Evolutionary conservation across 2,888 invertebrate species (phyloP), one percentile per base, ranked within the genome.

Genomic region (Pseudolycoriella hygida): DNA sequence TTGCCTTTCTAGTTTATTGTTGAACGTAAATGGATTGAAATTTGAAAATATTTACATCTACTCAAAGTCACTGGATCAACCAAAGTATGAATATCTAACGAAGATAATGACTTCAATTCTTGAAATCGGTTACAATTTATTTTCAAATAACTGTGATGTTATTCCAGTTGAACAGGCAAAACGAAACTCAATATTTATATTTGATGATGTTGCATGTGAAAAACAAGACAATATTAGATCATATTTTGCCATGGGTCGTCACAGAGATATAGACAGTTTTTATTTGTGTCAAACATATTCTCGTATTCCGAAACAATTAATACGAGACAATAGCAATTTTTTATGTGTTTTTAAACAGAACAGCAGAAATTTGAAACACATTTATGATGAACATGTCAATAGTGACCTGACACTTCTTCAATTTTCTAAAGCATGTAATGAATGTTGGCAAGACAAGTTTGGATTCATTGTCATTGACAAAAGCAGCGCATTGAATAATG

Each of bases 1-100:
- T 47, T 50, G 57, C 4, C 51, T 61, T 46, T 40, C 60, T 3
- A 50, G 52, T 44, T 51, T 62, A 44, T 48, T 61, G 20, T 48
- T 52, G 25, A 50, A 56, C 49, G 52, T 53, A 10, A 59, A 61
- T 49, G 59, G 60, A 5, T 46, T 60, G 20, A 48, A 52, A 48
- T 63, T 61, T 52, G 49, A 58, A 53, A 62, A 62, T 51, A 47
- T 63, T 32, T 63, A 59, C 47, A 46, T 62, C 14, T 59, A 57
- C 32, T 49, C 49, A n/a, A 56, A 54, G 42, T 53, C 55, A 5
- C 47, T 54, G 17, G 47, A 53, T 50, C 55, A 56, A 48, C 52
- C 54, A 3, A 56, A 55, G 48, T 56, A 55, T 46, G 40, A 49
- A 20, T 49, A 50, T 43, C 43, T 55, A 20, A 48, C 48, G 39